Percentiles rank a stretch among this genome's conserved stretches.
These are phyloP conservation scores for Actenoides hombroni DNA, from an alignment of 2,113 vertebrate genomes.

Conservation along the genomic window DNA sequence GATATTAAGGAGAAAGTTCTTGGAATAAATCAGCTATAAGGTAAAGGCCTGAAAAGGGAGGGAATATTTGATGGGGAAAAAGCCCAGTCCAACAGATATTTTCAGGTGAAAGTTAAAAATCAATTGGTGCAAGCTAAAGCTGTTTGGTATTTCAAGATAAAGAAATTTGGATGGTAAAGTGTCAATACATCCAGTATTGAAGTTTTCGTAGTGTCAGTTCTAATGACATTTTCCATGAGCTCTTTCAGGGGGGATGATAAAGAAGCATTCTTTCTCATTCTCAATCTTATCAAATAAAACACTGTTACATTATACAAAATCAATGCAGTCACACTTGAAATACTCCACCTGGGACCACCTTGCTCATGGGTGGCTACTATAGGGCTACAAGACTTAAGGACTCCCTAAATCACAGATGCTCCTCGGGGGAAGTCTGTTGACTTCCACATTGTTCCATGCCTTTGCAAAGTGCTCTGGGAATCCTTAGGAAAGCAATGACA, in stretches of 20 bases:
- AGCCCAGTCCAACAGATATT: not conserved
- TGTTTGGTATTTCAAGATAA: not conserved
- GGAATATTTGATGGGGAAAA: not conserved
- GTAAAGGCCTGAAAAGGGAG: not conserved
- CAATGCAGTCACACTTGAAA: not conserved
- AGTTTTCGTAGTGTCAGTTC: not conserved
- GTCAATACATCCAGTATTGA: not conserved
- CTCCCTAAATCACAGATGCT: not conserved
- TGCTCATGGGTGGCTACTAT: not conserved
- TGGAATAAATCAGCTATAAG: not conserved
- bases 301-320: fast-evolving
- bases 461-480: not conserved
- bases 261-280: not conserved
- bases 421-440: not conserved
- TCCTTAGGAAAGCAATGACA: not conserved
- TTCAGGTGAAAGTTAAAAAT: not conserved
- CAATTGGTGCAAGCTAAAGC: not conserved
- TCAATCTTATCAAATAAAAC: not conserved
- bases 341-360: not conserved
- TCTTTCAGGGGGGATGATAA: not conserved
- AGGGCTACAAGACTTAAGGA: not conserved
- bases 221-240: not conserved
- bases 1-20: not conserved
- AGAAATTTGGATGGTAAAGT: not conserved
- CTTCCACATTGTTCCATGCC: not conserved